Base-by-base conservation (phyloP, 2,888 invertebrate species). In the Ormyrus nitidulus region DNA sequence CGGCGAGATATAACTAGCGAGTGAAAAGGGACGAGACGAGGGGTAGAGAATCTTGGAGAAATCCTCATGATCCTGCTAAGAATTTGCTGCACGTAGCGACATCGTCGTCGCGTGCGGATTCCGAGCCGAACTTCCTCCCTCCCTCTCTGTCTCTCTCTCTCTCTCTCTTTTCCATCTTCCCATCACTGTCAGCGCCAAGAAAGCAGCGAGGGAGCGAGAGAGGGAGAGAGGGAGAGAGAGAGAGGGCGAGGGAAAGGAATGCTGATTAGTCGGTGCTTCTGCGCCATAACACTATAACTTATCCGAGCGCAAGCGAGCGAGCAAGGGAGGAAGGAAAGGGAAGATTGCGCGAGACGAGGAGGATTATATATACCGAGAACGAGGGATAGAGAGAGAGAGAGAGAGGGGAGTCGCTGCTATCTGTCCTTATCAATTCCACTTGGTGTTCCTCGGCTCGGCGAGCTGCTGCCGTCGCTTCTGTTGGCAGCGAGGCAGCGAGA, bases 181-280 rank as follows among this genome's bases (percentile, higher is more conserved):
- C 71, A 56, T 76, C 80, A 71, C 75, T 80, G 76, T 76, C 76
- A 80, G 80, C 68, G 62, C 71, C 75, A 72, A 76, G 80, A 76
- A 76, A 68, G 75, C 34, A 34, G 34, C 34, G 34, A 74, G 66
- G 13, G 53, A 54, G 62, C 56, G 69, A 48, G 64, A 53, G 71
- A 64, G 69, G 46, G 61, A 75, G 73, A 68, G 77, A 62, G 72
- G 44, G 74, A n/a, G 79, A 49, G 74, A 75, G 77, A 76, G 70
- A 61, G 64, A 59, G 76, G 65, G 79, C 62, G 68, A 34, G 64
- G 76, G 66, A 68, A 73, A 81, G 88, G 88, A 89, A 89, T 90
- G 88, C 89, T 89, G 90, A 90, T 90, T 90, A 90, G 89, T 90
- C 88, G 88, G 86, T 88, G 87, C 88, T 88, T 87, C 86, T 87